These are phyloP conservation scores for Brachyopa scutellaris DNA, from an alignment of 2,888 invertebrate species.

Conservation along the genomic window DNA sequence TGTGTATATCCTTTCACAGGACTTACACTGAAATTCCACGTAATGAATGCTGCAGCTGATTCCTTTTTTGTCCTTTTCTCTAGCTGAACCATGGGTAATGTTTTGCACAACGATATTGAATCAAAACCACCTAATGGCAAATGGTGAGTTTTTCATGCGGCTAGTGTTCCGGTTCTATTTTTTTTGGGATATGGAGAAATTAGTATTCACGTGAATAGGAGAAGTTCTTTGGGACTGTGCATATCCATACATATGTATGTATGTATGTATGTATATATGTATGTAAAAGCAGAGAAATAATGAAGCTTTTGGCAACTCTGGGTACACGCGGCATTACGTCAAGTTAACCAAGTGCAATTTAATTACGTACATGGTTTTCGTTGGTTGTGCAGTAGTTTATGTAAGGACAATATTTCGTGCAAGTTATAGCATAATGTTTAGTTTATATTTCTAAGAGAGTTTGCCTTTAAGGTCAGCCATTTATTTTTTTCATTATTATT, in stretches of 20 bases:
- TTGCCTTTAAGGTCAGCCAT: no score
- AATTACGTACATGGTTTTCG: conserved; percentile 47
- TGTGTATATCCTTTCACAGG: background rate
- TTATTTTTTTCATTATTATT: no score
- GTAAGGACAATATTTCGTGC: no score
- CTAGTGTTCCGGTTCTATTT: background rate
- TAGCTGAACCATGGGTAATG: conserved; percentile 37
- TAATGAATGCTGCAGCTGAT: background rate
- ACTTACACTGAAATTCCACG: background rate
- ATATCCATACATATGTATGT: no score
- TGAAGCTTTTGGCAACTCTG: background rate
- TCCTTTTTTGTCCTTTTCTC: background rate
- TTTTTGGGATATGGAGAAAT: background rate
- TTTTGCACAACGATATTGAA: conserved; percentile 57
- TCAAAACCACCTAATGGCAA: conserved; percentile 50
- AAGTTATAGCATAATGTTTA: no score
- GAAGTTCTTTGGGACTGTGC: no score
- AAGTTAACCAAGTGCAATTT: conserved; percentile 54
- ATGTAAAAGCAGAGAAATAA: background rate
- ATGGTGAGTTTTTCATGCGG: conserved; percentile 33
- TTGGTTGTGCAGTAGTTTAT: no score
- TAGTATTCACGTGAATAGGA: conserved; percentile 4
- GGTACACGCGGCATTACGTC: conserved; percentile 1
- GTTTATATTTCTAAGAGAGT: no score
- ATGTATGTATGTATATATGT: no score